Percentiles rank a stretch among this genome's conserved stretches.
Conservation (phyloP, 2,797 vertebrate species). For the Odontamblyopus lacepedii region DNA sequence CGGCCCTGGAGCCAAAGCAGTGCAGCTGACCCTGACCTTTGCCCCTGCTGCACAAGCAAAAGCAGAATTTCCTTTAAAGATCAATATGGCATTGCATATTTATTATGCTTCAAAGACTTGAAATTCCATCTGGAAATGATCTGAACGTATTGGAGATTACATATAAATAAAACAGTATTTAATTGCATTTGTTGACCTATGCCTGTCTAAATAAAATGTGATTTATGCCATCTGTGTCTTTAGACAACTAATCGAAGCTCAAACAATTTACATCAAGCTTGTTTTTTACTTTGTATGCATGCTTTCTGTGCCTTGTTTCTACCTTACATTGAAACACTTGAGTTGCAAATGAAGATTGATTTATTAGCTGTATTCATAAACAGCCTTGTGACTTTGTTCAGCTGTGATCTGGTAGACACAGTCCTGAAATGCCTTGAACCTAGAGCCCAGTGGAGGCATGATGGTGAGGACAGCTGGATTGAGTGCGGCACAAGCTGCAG, state of each 20-base stretch:
- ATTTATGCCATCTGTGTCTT: conserved; percentile 31
- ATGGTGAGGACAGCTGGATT: conserved; percentile 55
- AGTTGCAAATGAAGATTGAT: conserved; percentile 1
- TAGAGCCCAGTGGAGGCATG: conserved; percentile 28
- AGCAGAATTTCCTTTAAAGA: conserved; percentile 49
- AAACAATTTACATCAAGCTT: background rate
- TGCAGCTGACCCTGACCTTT: conserved; percentile 53
- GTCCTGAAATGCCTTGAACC: conserved; percentile 33
- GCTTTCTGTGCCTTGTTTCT: background rate
- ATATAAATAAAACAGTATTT: conserved; percentile 41
- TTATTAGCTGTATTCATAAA: conserved; percentile 3
- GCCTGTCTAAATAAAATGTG: conserved; percentile 20
- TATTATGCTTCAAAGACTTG: conserved; percentile 38
- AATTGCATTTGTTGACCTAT: conserved; percentile 21
- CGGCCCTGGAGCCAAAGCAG: conserved; percentile 13
- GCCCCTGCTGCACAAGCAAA: conserved; percentile 46
- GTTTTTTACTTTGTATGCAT: background rate
- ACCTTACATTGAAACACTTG: background rate
- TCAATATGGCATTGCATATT: conserved; percentile 57
- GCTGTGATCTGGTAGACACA: background rate
- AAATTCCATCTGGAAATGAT: conserved; percentile 54
- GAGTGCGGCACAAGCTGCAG: conserved; percentile 35
- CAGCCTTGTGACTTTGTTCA: background rate
- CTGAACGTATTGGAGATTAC: conserved; percentile 10
- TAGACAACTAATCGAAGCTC: conserved; percentile 9